Conservation (phyloP, 2,113 vertebrate genomes). For the Laterallus jamaicensis region DNA sequence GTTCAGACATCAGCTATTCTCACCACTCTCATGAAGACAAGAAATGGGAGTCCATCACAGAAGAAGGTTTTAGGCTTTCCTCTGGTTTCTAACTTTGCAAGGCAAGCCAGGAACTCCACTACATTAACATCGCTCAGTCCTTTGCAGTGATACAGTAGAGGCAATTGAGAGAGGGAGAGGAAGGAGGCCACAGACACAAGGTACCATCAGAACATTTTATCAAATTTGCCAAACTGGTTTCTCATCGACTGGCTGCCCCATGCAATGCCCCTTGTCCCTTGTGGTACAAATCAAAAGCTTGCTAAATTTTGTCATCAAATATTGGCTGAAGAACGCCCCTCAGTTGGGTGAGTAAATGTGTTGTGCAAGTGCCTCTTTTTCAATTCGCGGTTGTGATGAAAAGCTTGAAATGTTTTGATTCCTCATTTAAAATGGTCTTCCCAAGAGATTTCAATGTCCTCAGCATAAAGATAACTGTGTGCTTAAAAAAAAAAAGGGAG, state of each 20-base stretch:
- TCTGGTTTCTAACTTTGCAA: not conserved
- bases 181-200: not conserved
- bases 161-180: accelerated
- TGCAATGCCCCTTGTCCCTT: not conserved
- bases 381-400: not conserved
- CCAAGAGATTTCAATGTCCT: constrained; percentile 33
- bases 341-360: not conserved
- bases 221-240: not conserved
- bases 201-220: not conserved
- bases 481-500: not conserved
- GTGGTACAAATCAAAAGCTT: not conserved
- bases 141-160: not conserved
- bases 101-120: not conserved
- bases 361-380: not conserved
- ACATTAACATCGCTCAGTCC: not conserved
- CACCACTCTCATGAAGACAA: not conserved
- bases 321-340: not conserved
- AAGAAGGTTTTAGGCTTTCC: not conserved
- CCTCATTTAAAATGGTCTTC: constrained; percentile 12
- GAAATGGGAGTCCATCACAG: not conserved
- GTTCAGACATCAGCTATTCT: not conserved
- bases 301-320: not conserved
- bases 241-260: not conserved
- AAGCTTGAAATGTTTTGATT: constrained; percentile 37
- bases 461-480: not conserved